Evolutionary conservation across 2,888 invertebrate genomes (phyloP).

Genomic region (Drosophila fulvimacula): DNA sequence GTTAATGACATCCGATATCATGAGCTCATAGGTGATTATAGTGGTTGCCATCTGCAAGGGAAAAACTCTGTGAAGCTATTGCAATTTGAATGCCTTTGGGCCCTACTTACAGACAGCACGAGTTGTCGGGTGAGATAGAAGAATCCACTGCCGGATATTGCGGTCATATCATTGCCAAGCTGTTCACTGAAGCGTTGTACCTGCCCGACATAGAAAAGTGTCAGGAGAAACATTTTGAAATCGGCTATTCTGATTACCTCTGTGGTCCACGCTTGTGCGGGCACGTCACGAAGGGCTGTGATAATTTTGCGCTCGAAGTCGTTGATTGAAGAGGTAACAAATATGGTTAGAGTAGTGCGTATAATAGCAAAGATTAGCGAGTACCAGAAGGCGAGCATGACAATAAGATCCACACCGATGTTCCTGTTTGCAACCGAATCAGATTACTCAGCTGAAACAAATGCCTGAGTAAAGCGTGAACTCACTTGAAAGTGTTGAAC

Average conservation of each 20-base stretch:
- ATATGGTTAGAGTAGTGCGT: constrained; percentile 86
- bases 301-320: constrained; percentile 86
- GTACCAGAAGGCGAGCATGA: constrained; percentile 86
- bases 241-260: constrained; percentile 80
- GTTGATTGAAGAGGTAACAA: constrained; percentile 86
- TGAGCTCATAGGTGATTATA: constrained; percentile 89
- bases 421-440: constrained; percentile 58
- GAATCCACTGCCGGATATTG: constrained; percentile 81
- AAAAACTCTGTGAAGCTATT: too few species aligned
- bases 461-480: accelerated
- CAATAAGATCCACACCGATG: constrained; percentile 82
- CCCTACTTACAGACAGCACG: constrained; percentile 74
- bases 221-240: not conserved
- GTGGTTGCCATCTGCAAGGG: constrained; percentile 86
- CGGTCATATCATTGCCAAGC: constrained; percentile 78
- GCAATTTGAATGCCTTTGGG: accelerated
- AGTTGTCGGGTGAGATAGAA: constrained; percentile 82
- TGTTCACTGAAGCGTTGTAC: constrained; percentile 81
- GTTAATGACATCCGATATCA: constrained; percentile 86
- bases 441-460: not conserved
- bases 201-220: constrained; percentile 37
- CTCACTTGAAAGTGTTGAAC: constrained; percentile 86
- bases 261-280: constrained; percentile 84
- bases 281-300: constrained; percentile 84
- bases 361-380: constrained; percentile 86